A percentile compares a stretch with the other conserved stretches of the same genome.
phyloP scores from a whole-genome alignment of 2,888 invertebrate genomes.

The Byasa hedistus region DNA sequence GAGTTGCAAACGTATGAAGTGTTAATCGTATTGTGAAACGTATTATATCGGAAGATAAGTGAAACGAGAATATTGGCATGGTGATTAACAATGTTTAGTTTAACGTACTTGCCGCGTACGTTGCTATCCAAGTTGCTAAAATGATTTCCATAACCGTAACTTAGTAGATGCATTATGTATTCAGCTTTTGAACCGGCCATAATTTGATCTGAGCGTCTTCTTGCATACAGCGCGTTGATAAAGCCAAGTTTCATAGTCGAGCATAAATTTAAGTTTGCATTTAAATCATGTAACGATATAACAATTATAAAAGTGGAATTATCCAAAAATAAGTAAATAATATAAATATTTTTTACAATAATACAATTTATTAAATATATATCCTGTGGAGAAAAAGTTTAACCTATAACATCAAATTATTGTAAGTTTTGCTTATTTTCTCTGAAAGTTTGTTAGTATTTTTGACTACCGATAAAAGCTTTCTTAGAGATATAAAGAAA shows the following conservation, averaged over 20 bases:
- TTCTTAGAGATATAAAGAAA: no score
- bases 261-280: constrained; percentile 15
- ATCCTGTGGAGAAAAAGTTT: no score
- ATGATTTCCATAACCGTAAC: constrained; percentile 21
- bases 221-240: constrained; percentile 21
- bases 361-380: no score
- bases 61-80: neutral
- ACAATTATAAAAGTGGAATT: neutral
- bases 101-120: neutral
- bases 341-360: no score
- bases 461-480: no score
- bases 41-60: no score
- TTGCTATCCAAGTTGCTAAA: constrained; percentile 18
- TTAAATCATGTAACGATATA: neutral
- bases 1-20: no score
- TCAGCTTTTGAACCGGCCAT: constrained; percentile 26
- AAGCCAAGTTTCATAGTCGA: constrained; percentile 20
- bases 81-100: constrained; percentile 12
- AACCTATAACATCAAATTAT: no score
- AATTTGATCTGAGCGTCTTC: constrained; percentile 26
- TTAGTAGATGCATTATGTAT: constrained; percentile 25
- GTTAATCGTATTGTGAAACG: no score
- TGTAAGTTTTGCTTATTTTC: no score
- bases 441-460: no score
- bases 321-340: no score